phyloP scores from a whole-genome alignment of 2,113 vertebrate species.

The Harpagus bidentatus region DNA sequence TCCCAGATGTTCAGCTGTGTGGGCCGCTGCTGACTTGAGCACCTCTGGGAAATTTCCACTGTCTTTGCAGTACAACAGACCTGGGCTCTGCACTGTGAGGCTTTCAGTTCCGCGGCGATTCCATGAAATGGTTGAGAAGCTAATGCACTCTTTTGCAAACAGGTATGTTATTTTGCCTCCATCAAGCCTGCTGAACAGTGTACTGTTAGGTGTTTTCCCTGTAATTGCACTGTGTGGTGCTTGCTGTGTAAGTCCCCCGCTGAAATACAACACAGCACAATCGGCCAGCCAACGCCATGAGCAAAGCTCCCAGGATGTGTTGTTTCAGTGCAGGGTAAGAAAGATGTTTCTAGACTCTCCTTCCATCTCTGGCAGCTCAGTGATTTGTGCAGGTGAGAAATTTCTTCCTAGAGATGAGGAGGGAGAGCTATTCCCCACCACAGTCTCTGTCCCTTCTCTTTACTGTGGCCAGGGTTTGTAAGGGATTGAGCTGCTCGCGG shows the following conservation, averaged over 20 bases:
- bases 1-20: neutral
- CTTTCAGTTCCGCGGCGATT: neutral
- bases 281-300: rapidly evolving
- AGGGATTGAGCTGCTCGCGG: neutral
- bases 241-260: neutral
- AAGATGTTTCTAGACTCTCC: neutral
- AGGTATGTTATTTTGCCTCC: neutral
- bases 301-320: neutral
- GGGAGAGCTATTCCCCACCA: neutral
- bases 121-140: neutral
- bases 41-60: neutral
- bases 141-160: neutral
- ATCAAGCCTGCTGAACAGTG: neutral
- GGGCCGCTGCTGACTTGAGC: neutral
- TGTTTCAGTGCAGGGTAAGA: neutral
- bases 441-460: neutral
- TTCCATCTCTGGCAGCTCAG: neutral
- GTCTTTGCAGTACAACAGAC: neutral
- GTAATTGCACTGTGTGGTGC: neutral
- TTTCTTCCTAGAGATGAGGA: neutral
- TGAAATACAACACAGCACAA: neutral
- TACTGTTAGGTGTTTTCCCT: neutral
- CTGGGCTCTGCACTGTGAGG: neutral
- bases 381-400: neutral
- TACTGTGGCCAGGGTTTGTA: rapidly evolving